Percentiles rank a stretch among this genome's conserved stretches.
phyloP scores from a whole-genome alignment of 2,888 invertebrate species.

The Drosophila merina region DNA sequence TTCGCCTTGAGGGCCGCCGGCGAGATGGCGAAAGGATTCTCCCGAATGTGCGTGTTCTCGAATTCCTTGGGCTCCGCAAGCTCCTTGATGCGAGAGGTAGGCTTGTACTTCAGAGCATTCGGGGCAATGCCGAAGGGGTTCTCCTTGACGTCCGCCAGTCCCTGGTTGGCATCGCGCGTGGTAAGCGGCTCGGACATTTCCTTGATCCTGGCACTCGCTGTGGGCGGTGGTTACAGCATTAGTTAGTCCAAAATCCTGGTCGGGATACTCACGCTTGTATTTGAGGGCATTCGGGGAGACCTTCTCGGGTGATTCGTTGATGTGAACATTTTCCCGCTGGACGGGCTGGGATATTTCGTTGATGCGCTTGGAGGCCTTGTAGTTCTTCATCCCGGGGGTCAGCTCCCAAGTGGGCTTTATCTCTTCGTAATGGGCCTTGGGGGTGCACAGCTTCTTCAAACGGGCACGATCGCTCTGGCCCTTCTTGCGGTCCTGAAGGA shows the following conservation, averaged over 20 bases:
- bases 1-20: conserved; percentile 85
- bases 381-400: conserved; percentile 49
- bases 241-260: neutral
- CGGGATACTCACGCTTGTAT: conserved; percentile 65
- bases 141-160: conserved; percentile 84
- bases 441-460: conserved; percentile 64
- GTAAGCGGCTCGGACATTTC: conserved; percentile 70
- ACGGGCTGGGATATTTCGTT: conserved; percentile 45
- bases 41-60: conserved; percentile 83
- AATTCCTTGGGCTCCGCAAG: conserved; percentile 84
- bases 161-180: conserved; percentile 72
- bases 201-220: conserved; percentile 71
- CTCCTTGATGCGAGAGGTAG: conserved; percentile 84
- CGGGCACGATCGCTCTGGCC: conserved; percentile 51
- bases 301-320: conserved; percentile 54
- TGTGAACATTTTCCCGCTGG: conserved; percentile 40
- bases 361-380: conserved; percentile 59
- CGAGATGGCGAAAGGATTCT: conserved; percentile 84
- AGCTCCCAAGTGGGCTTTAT: conserved; percentile 65
- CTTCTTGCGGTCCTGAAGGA: conserved; percentile 39
- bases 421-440: conserved; percentile 47
- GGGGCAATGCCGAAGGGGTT: conserved; percentile 85
- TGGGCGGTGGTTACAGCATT: neutral
- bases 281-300: conserved; percentile 61
- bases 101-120: conserved; percentile 85